These are phyloP conservation scores for Abrostola tripartita DNA, from an alignment of 2,888 invertebrate genomes.

Conservation along the genomic window DNA sequence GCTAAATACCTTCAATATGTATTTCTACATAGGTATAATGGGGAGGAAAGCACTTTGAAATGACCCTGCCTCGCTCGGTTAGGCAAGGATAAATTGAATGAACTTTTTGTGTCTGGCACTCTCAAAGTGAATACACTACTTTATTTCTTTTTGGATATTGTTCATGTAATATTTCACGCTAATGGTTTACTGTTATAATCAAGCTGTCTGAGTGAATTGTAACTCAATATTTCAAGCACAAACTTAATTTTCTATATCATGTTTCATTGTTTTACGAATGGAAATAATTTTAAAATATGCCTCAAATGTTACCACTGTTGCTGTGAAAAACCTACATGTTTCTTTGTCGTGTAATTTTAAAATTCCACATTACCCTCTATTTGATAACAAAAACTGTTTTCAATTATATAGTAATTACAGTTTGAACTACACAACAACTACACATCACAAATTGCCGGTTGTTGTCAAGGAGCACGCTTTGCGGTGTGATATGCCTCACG, in stretches of 20 bases:
- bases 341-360: neutral
- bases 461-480: slow-evolving; percentile 54
- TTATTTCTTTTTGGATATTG: slow-evolving; percentile 33
- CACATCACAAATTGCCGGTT: slow-evolving; percentile 71
- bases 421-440: slow-evolving; percentile 60
- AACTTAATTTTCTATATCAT: neutral
- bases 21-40: slow-evolving; percentile 37
- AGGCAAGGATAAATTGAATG: slow-evolving; percentile 58
- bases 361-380: slow-evolving; percentile 21
- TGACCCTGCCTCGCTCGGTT: slow-evolving; percentile 47
- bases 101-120: slow-evolving; percentile 57
- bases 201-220: slow-evolving; percentile 11
- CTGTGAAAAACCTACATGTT: neutral
- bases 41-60: slow-evolving; percentile 54
- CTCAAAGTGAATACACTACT: slow-evolving; percentile 40
- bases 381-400: slow-evolving; percentile 57
- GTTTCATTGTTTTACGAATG: neutral
- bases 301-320: neutral
- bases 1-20: slow-evolving; percentile 45
- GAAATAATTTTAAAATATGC: neutral
- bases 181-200: slow-evolving; percentile 23
- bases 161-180: slow-evolving; percentile 41
- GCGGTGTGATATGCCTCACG: slow-evolving; percentile 70
- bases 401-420: slow-evolving; percentile 71
- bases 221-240: neutral